Evolutionary conservation across 2,113 vertebrate species (phyloP), one percentile per base, ranked within the genome.

Genomic region (Cercopithecus mona): DNA sequence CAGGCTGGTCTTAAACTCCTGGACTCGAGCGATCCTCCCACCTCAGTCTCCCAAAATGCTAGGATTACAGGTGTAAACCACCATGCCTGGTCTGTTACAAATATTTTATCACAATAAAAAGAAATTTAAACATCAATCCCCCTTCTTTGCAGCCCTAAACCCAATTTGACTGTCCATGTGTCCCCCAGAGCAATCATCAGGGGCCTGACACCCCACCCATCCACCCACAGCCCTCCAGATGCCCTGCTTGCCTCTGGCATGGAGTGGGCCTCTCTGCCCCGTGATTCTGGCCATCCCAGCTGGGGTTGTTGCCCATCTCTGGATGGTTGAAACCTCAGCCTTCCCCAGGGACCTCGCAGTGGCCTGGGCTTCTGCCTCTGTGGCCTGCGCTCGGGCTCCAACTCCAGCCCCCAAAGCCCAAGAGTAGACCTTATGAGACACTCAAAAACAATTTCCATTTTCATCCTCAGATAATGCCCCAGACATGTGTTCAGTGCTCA

Each of bases 311-410:
- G 30, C 3, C 8, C 35, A 12, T 59, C 70, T 68, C 22, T 22
- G 35, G 2, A 17, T 8, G 3, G 5, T 55, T 32, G 0, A 40
- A n/a, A 50, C 45, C 27, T 72, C 32, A 6, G 66, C 11, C n/a
- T 50, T 13, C 35, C 32, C 32, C 43, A 0, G 16, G 4, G 52
- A 27, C 13, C 43, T 45, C 32, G 0, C 6, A 1, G 27, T 18
- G 27, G n/a, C 40, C 9, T 8, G 8, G 55, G 45, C 80, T 72
- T 43, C 57, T 27, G 17, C 48, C 20, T 70, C 38, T 30, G 59
- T 20, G 61, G 32, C 10, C 50, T 25, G 5, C 3, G 30, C 68
- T 27, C 6, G 35, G 43, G 32, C 55, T 43, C 73, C 52, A 48
- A 86, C 3, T 13, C 66, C 27, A 66, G 66, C 2, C 35, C n/a